Percentiles rank a stretch among this genome's conserved stretches.
These are phyloP conservation scores for Antedon mediterranea DNA, from an alignment of 53 echinoderm and acorn worm genomes.

Conservation along the genomic window DNA sequence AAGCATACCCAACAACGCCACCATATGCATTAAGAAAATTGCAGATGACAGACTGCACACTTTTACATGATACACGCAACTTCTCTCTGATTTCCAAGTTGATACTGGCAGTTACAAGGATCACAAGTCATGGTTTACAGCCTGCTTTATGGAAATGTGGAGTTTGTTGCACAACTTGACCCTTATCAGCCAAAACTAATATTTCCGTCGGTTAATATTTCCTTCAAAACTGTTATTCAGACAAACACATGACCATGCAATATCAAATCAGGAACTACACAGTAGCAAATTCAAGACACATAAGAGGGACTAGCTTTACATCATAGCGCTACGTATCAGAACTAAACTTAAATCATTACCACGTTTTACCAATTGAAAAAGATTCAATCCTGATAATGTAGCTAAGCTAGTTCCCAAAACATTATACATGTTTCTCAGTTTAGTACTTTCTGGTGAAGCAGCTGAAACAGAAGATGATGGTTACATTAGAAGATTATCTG, in stretches of 20 bases:
- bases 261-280: not conserved
- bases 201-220: conserved; percentile 4
- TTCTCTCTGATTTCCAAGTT: not conserved
- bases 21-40: no score
- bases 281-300: not conserved
- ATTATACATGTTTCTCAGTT: no score
- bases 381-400: no score
- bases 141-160: not conserved
- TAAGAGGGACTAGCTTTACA: no score
- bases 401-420: no score
- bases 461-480: not conserved
- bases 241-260: not conserved
- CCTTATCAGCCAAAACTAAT: conserved; percentile 13
- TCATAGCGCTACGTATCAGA: not conserved
- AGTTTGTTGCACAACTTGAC: conserved; percentile 8
- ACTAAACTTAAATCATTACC: not conserved
- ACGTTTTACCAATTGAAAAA: not conserved
- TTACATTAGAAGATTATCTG: conserved; percentile 1
- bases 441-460: not conserved
- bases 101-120: conserved; percentile 4
- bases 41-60: no score
- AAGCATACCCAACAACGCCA: no score
- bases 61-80: conserved; percentile 12
- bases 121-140: conserved; percentile 3
- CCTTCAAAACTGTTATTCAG: conserved; percentile 1